Evolutionary conservation across 2,113 vertebrate genomes (phyloP).

Genomic region (Pterophyllum scalare): DNA sequence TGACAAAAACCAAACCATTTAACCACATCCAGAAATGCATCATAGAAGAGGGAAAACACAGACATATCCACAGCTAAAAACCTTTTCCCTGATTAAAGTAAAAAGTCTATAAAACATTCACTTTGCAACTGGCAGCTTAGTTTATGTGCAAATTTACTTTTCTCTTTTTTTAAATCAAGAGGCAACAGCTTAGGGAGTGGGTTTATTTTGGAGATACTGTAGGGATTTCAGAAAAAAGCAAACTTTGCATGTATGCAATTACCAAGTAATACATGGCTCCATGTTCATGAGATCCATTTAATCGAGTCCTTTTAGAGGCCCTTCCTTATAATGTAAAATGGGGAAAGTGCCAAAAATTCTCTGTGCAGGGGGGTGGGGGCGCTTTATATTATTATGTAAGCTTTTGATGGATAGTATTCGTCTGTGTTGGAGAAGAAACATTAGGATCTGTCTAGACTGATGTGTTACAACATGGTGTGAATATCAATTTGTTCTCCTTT

Average conservation of each 20-base stretch:
- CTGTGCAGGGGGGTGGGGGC: neutral
- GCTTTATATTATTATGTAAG: neutral
- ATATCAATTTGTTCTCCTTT: neutral
- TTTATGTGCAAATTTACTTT: neutral
- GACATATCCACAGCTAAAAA: neutral
- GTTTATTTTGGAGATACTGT: neutral
- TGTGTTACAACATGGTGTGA: neutral
- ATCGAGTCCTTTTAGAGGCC: neutral
- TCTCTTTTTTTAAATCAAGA: neutral
- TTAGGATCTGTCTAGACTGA: neutral
- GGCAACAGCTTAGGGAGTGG: neutral
- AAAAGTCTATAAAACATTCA: neutral
- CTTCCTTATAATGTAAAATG: neutral
- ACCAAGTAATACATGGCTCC: too few species aligned
- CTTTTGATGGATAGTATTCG: neutral
- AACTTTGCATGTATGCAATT: neutral
- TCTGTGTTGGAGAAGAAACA: accelerated
- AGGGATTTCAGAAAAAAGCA: neutral
- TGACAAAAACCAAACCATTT: neutral
- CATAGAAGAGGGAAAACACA: neutral
- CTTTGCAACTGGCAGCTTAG: neutral
- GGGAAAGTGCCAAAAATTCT: neutral
- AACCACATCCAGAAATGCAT: neutral
- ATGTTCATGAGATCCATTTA: too few species aligned
- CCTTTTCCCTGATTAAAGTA: neutral